A percentile compares a stretch with the other conserved stretches of the same genome.
Conservation (phyloP, 2,797 vertebrate genomes). For the Gallinago nigripennis region DNA sequence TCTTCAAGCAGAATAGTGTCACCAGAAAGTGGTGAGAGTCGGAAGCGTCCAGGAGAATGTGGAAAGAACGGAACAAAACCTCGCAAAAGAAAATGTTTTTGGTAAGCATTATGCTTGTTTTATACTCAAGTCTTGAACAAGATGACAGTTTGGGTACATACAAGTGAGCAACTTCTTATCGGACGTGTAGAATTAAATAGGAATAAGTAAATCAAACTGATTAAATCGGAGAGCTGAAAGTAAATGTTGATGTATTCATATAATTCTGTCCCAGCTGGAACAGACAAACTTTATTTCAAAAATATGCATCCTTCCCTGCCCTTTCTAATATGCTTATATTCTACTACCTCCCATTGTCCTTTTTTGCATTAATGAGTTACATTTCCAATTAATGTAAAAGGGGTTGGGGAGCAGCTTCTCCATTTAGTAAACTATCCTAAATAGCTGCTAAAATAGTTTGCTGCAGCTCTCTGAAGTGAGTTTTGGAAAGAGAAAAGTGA, state of each 20-base stretch:
- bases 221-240: neutral
- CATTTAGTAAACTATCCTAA: neutral
- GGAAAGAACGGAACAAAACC: constrained; percentile 28
- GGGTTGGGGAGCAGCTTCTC: neutral
- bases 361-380: neutral
- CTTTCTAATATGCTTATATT: neutral
- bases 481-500: neutral
- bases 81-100: constrained; percentile 81
- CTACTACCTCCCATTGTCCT: neutral
- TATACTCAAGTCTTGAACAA: neutral
- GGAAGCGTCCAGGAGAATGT: constrained; percentile 73
- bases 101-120: constrained; percentile 74
- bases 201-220: neutral
- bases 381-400: neutral
- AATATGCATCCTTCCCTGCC: rapidly evolving
- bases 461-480: neutral
- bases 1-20: constrained; percentile 80
- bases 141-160: neutral
- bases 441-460: neutral
- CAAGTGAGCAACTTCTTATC: neutral
- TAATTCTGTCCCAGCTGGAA: neutral
- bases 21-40: constrained; percentile 58
- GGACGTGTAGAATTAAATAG: neutral
- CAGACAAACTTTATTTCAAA: neutral
- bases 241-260: neutral